Evolutionary conservation across 2,888 invertebrate genomes (phyloP).

Genomic region (Phanerotoma sp.): DNA sequence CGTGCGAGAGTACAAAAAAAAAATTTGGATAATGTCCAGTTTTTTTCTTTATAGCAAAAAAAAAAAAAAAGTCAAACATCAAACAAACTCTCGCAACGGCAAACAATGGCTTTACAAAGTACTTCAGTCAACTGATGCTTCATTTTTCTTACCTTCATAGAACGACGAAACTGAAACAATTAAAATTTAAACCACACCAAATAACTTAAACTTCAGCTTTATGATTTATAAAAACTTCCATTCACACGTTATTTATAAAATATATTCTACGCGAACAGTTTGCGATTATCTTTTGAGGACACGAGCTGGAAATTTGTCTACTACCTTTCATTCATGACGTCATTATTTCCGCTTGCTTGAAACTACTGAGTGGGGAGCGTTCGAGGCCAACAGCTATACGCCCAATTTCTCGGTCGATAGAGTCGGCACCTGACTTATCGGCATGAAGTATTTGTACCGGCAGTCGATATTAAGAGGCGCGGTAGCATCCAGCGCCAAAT

Average conservation of each 20-base stretch:
- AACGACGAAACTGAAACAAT: slow-evolving; percentile 14
- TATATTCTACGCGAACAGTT: not conserved
- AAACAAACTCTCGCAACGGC: not conserved
- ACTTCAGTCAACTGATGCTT: slow-evolving; percentile 1
- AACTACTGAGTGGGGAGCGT: slow-evolving; percentile 35
- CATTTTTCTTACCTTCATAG: slow-evolving; percentile 31
- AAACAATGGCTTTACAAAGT: slow-evolving; percentile 27
- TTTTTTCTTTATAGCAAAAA: no score
- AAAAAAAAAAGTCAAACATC: not conserved
- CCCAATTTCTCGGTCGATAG: not conserved
- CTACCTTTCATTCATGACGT: slow-evolving; percentile 46
- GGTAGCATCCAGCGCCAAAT: no score
- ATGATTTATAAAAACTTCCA: slow-evolving; percentile 12
- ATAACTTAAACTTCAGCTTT: slow-evolving; percentile 12
- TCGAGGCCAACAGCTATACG: slow-evolving; percentile 31
- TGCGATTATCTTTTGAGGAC: not conserved
- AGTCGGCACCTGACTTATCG: no score
- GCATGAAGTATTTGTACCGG: no score
- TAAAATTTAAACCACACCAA: slow-evolving; percentile 8
- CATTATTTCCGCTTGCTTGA: slow-evolving; percentile 44
- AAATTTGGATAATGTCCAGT: no score
- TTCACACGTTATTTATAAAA: slow-evolving; percentile 2
- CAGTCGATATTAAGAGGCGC: no score
- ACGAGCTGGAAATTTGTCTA: not conserved
- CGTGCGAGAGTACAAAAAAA: no score